Base-by-base conservation (phyloP, 2,113 vertebrate species). In the Dipodomys stephensi region DNA sequence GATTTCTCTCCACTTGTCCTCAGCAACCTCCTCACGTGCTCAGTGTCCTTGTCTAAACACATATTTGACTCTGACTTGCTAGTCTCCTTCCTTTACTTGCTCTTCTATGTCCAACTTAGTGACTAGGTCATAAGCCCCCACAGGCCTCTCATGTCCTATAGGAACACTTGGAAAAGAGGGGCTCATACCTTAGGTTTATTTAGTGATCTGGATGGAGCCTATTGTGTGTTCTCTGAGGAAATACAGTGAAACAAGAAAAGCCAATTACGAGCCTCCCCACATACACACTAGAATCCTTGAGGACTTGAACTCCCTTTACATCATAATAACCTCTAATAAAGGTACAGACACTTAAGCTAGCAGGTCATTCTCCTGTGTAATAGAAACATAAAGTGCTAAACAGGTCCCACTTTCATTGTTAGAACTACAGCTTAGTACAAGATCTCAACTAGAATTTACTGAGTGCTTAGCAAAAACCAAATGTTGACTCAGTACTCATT, bases 271-370 rank as follows among this genome's bases (percentile, higher is more conserved):
- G 6, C 74, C n/a, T 57, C 12, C 53, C 53, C 53, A 13, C 53
- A 57, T 18, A 57, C 53, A 57, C 53, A 57, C 53, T 44, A 67
- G 46, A 73, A 78, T 7, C 2, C 49, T 79, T 46, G 60, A 89
- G 64, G 81, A 68, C 72, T 91, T 27, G n/a, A 92, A 95, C 87
- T 96, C 89, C 57, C 87, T 93, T 94, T 83, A 77, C 46, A 83
- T 93, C 88, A 65, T 88, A 94, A 91, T 85, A 82, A 76, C 69
- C 65, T 95, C 92, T 96, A 96, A 94, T 96, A 94, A 97, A 94
- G 46, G 39, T 71, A 77, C 25, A 81, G 60, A 68, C 90, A 76
- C 93, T 92, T 85, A 90, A 90, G 78, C 71, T 76, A 94, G 87
- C 69, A 93, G 91, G 93, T 83, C 88, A 87, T 93, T 94, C 78